Conservation (phyloP, 2,888 invertebrate genomes). For the Acanthoscelides obtectus region DNA sequence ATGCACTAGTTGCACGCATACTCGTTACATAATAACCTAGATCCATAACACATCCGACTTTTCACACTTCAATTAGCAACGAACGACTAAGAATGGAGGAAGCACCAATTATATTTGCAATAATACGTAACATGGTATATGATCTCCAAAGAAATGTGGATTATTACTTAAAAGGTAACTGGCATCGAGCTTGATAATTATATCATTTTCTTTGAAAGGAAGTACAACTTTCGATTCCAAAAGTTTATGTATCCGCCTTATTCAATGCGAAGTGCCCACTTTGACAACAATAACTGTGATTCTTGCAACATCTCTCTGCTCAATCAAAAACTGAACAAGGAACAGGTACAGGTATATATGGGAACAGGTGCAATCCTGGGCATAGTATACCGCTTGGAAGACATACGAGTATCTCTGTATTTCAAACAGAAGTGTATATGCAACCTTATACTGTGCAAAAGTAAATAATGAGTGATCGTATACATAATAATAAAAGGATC, state of each 20-base stretch:
- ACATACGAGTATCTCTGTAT: too few relatives aligned
- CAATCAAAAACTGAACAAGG: too few relatives aligned
- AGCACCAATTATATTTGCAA: not conserved
- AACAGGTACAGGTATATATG: too few relatives aligned
- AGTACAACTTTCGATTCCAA: not conserved
- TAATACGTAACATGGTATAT: not conserved
- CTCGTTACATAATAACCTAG: not conserved
- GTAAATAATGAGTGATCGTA: too few relatives aligned
- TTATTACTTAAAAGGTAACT: not conserved
- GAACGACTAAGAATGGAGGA: not conserved
- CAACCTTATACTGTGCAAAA: too few relatives aligned
- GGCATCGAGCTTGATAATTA: not conserved
- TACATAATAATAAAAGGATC: too few relatives aligned
- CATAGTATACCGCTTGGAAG: too few relatives aligned
- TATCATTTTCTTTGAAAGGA: not conserved
- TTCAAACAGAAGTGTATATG: too few relatives aligned
- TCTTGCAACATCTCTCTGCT: too few relatives aligned
- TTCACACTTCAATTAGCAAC: constrained; percentile 7
- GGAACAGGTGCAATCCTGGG: too few relatives aligned
- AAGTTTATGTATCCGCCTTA: not conserved
- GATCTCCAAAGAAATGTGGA: not conserved
- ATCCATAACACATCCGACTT: constrained; percentile 5
- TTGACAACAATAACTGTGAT: too few relatives aligned
- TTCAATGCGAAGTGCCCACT: too few relatives aligned
- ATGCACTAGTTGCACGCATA: not conserved